These are phyloP conservation scores for Aricia artaxerxes DNA, from an alignment of 2,888 invertebrate genomes.

Conservation along the genomic window DNA sequence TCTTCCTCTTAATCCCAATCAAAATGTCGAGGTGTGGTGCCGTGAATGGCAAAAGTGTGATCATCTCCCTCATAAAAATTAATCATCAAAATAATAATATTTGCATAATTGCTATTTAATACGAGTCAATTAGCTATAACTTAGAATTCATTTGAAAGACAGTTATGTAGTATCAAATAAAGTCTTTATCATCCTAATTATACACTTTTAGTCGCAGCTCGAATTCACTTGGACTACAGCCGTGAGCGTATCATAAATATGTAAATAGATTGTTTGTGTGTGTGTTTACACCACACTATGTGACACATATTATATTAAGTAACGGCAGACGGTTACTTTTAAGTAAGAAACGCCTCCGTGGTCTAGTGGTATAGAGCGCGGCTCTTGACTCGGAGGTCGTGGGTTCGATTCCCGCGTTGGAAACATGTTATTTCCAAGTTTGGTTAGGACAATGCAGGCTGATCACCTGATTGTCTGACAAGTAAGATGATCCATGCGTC, in stretches of 20 bases:
- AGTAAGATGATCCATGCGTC: too few relatives aligned
- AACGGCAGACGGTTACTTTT: too few relatives aligned
- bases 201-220: background rate
- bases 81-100: background rate
- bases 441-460: too few relatives aligned
- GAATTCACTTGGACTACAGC: background rate
- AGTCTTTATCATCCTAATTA: conserved; percentile 2
- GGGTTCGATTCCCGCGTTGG: too few relatives aligned
- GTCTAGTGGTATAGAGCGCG: too few relatives aligned
- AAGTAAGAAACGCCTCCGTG: too few relatives aligned
- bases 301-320: conserved; percentile 74
- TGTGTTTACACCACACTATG: conserved; percentile 75
- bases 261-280: conserved; percentile 78
- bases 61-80: background rate
- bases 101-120: conserved; percentile 10
- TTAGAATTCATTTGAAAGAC: background rate
- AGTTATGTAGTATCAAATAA: conserved; percentile 1
- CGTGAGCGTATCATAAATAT: conserved; percentile 63
- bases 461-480: too few relatives aligned
- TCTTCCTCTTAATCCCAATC: background rate
- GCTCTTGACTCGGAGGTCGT: too few relatives aligned
- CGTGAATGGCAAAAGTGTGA: background rate
- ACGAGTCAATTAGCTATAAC: conserved; percentile 7
- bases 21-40: background rate
- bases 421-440: too few relatives aligned